phyloP scores from a whole-genome alignment of 2,113 vertebrate genomes.

The Gnathonemus echidnorhynchus region DNA sequence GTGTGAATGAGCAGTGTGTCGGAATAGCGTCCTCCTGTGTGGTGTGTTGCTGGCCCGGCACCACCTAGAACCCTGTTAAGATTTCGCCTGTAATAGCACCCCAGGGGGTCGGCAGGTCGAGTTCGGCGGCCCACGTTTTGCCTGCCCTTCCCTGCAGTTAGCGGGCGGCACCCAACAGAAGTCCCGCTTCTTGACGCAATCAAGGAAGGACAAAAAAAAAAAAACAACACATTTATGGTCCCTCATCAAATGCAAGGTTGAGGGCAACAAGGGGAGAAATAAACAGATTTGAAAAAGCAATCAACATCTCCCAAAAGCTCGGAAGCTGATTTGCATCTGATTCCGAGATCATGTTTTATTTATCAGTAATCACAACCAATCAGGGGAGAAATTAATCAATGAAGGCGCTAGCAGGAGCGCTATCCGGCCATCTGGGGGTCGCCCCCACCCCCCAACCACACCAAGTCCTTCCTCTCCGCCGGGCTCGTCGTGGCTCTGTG shows the following conservation, averaged over 20 bases:
- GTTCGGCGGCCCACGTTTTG: background rate
- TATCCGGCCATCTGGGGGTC: slow-evolving; percentile 85
- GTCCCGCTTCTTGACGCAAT: slow-evolving; percentile 37
- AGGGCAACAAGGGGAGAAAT: slow-evolving; percentile 64
- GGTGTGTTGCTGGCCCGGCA: background rate
- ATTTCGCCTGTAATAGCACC: background rate
- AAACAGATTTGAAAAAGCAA: slow-evolving; percentile 71
- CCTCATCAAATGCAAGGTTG: slow-evolving; percentile 48
- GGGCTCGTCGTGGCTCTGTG: slow-evolving; percentile 63
- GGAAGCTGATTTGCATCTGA: slow-evolving; percentile 70
- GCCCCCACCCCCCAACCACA: slow-evolving; percentile 38
- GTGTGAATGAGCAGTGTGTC: background rate
- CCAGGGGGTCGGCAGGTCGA: background rate
- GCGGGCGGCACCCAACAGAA: background rate
- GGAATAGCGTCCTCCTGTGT: background rate
- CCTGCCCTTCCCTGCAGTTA: background rate
- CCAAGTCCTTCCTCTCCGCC: slow-evolving; percentile 39
- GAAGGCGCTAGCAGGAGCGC: slow-evolving; percentile 68
- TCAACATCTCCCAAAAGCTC: slow-evolving; percentile 63
- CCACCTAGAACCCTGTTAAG: background rate
- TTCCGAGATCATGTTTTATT: slow-evolving; percentile 74
- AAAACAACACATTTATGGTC: slow-evolving; percentile 22
- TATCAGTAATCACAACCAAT: slow-evolving; percentile 85
- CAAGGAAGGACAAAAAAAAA: slow-evolving; percentile 27
- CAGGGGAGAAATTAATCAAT: slow-evolving; percentile 79